phyloP scores from a whole-genome alignment of 2,113 vertebrate species.

The Pachycephala philippinensis region DNA sequence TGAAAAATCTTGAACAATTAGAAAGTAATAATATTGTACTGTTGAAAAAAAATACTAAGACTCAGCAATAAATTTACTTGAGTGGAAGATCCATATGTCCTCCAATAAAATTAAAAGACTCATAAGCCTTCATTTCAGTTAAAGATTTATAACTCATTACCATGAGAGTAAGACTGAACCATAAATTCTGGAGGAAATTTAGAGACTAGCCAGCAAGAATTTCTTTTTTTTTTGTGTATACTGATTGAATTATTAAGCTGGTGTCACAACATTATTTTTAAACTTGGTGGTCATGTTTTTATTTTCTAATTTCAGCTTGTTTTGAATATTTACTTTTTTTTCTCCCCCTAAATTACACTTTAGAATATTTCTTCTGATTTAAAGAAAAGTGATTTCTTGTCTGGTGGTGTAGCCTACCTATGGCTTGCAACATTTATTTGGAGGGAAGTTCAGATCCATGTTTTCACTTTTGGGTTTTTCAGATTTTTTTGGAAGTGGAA shows the following conservation, averaged over 20 bases:
- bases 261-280: neutral
- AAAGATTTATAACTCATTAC: slow-evolving; percentile 16
- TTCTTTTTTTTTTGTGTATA: neutral
- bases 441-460: neutral
- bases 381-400: neutral
- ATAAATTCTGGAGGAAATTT: neutral
- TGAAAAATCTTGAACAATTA: neutral
- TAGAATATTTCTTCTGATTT: neutral
- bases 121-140: neutral
- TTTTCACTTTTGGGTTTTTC: neutral
- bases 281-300: neutral
- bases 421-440: neutral
- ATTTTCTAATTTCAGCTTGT: neutral
- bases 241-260: neutral
- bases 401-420: neutral
- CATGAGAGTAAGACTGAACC: neutral
- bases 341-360: neutral
- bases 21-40: neutral
- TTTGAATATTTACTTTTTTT: neutral
- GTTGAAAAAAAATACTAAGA: neutral
- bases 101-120: slow-evolving; percentile 16
- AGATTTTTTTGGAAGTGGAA: neutral
- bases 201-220: neutral
- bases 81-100: neutral
- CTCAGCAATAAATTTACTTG: neutral